Base-by-base conservation (phyloP, 2,888 invertebrate species). In the Aspidiotus destructor region DNA sequence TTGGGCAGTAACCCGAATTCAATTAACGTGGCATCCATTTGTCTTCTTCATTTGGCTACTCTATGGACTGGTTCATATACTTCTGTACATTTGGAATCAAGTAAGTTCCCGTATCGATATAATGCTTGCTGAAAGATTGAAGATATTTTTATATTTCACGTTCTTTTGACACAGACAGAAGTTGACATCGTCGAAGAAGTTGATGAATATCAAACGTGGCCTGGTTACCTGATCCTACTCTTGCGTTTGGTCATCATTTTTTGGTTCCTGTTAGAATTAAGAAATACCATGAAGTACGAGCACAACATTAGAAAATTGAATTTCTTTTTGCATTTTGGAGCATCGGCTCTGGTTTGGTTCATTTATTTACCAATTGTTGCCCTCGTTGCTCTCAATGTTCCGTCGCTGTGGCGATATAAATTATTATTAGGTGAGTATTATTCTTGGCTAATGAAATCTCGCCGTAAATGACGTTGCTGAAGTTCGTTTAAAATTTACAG, bases 191-290 rank as follows among this genome's bases (percentile, higher is more conserved):
- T 96, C 73, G 93, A 94, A 77, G 96, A 97, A 77, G 89, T 93
- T 68, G 96, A 96, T 76, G 94, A 97, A 76, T 98, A 95, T 79
- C 94, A 96, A 79, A 95, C 96, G 0, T 94, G 94, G 92, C 96
- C 97, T 0, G 97, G 97, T 7, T 94, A 94, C 88, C 83, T 96
- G 72, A 92, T 96, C 71, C 83, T 98, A 0, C 85, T 88, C 41
- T 85, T 97, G 73, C 83, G 94, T 60, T 85, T 91, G 61, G 80
- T 86, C 62, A 90, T 93, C 74, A 93, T 92, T 87, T 79, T 87
- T 63, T 94, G 93, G 93, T 94, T 94, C 77, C 81, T 94, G 42
- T 82, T 86, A 68, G 87, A 87, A 75, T 79, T 86, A 61, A 82
- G 89, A 54, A 85, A 84, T 70, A 89, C 91, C 7, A 89, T 90